Evolutionary conservation across 2,797 vertebrate genomes (phyloP).

Genomic region (Trachops cirrhosus): DNA sequence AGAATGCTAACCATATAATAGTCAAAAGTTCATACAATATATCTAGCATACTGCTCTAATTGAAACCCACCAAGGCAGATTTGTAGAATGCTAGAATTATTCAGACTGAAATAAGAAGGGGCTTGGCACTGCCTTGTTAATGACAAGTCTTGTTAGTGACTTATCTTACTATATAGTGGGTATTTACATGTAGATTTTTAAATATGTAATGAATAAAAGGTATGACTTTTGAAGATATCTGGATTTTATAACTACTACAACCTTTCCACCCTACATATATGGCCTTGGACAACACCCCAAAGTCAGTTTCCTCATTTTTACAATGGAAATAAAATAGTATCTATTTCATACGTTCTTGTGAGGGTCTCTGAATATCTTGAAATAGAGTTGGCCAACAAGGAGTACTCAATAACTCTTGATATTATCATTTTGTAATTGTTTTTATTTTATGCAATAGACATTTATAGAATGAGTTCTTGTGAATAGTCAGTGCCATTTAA

Average conservation of each 20-base stretch:
- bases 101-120: not conserved
- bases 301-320: not conserved
- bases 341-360: not conserved
- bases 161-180: not conserved
- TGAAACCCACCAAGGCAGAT: not conserved
- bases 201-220: not conserved
- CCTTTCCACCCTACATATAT: not conserved
- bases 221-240: not conserved
- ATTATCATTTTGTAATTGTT: conserved; percentile 1
- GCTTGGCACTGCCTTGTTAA: not conserved
- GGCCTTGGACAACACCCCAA: not conserved
- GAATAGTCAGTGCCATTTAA: conserved; percentile 28
- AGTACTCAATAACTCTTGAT: not conserved
- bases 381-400: not conserved
- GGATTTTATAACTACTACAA: not conserved
- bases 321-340: not conserved
- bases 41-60: not conserved
- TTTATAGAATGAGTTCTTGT: conserved; percentile 36
- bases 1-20: not conserved
- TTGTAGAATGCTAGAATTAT: not conserved
- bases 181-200: not conserved
- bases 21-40: not conserved
- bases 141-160: not conserved
- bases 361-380: not conserved
- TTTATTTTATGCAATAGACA: conserved; percentile 50